Percentiles rank a stretch among this genome's conserved stretches.
phyloP scores from a whole-genome alignment of 1,140 invertebrate species.

The Conus ventricosus region DNA sequence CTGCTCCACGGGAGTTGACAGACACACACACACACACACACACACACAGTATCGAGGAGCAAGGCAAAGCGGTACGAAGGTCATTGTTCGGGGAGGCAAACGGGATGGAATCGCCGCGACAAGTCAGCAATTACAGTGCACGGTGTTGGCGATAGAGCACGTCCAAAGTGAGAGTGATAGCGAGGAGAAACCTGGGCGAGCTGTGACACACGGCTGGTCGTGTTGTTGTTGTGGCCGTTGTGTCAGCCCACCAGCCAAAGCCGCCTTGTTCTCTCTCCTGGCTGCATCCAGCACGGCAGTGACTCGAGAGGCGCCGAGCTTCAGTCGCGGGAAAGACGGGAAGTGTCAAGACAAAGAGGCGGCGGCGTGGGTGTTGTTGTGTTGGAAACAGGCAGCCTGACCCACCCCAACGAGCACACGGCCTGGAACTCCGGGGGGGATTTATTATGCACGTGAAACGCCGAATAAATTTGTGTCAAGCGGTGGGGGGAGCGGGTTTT shows the following conservation, averaged over 20 bases:
- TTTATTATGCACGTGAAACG: constrained; percentile 2
- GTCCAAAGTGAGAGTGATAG: neutral
- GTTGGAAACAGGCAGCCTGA: neutral
- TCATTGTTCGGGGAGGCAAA: neutral
- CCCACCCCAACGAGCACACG: neutral
- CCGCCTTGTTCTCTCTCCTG: neutral
- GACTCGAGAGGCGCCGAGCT: no score
- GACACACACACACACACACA: neutral
- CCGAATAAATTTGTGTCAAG: constrained; percentile 1
- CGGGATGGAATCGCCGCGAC: neutral
- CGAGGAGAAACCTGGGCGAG: neutral
- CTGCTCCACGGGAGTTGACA: neutral
- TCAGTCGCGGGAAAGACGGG: neutral
- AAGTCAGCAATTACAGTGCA: neutral
- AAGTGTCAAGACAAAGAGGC: neutral
- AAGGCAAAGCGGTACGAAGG: neutral
- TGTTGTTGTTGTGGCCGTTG: neutral
- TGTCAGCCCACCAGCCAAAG: no score
- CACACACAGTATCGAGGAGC: neutral
- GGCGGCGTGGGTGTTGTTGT: neutral
- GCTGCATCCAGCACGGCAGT: no score
- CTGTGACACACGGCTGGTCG: neutral
- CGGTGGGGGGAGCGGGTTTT: neutral
- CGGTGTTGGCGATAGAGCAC: neutral
- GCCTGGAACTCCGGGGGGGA: neutral